phyloP scores from a whole-genome alignment of 2,888 invertebrate species.

The Lasioglossum malachurum region DNA sequence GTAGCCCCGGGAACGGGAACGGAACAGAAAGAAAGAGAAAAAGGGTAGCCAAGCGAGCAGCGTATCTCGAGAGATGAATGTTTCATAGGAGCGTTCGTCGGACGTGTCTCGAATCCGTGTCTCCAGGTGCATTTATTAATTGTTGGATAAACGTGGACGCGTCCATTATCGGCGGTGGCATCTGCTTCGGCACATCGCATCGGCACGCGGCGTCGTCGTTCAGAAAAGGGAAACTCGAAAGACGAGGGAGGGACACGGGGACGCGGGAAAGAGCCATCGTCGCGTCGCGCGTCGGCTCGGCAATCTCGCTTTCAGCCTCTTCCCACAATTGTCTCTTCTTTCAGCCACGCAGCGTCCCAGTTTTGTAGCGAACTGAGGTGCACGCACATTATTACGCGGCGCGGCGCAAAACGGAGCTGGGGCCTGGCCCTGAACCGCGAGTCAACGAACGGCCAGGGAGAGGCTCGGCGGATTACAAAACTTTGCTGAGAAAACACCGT shows the following conservation, averaged over 20 bases:
- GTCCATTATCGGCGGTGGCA: not conserved
- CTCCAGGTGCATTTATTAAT: slow-evolving; percentile 18
- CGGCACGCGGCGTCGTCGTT: not conserved
- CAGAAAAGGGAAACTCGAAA: slow-evolving; percentile 18
- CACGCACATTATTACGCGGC: slow-evolving; percentile 62
- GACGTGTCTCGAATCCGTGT: slow-evolving; percentile 27
- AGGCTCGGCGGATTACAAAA: slow-evolving; percentile 60
- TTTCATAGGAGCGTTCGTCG: slow-evolving; percentile 2
- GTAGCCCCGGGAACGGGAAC: not conserved
- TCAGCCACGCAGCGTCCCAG: slow-evolving; percentile 63
- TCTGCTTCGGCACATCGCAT: not conserved
- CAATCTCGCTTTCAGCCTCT: slow-evolving; percentile 56
- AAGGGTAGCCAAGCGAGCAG: not conserved
- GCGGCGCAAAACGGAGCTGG: slow-evolving; percentile 31
- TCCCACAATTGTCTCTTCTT: slow-evolving; percentile 67
- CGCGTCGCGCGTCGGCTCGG: not conserved
- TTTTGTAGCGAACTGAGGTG: slow-evolving; percentile 54
- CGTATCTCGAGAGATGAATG: slow-evolving; percentile 31
- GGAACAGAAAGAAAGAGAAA: not conserved
- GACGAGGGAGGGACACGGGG: not conserved
- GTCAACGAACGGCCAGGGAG: slow-evolving; percentile 67
- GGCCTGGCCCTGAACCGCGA: slow-evolving; percentile 69
- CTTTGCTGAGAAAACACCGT: slow-evolving; percentile 36
- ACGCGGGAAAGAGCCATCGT: not conserved
- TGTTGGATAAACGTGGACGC: not conserved